Conservation (phyloP, 2,113 vertebrate genomes). For the Pedetes capensis region DNA sequence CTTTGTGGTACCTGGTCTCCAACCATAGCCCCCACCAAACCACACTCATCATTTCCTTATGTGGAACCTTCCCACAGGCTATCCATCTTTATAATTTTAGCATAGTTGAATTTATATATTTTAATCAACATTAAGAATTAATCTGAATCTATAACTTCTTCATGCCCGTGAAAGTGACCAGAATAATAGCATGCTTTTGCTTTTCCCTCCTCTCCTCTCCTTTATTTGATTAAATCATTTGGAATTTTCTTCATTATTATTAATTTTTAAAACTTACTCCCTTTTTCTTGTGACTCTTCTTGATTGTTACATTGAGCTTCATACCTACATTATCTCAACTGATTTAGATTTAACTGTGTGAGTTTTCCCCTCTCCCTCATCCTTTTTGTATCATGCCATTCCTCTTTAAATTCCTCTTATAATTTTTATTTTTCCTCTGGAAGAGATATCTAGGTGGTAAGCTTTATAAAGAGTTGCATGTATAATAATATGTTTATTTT, state of each 20-base stretch:
- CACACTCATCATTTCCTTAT: not conserved
- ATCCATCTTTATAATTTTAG: not conserved
- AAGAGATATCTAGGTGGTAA: not conserved
- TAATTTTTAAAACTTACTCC: not conserved
- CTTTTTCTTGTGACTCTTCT: not conserved
- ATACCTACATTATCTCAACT: not conserved
- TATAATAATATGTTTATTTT: slow-evolving; percentile 3
- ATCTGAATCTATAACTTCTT: not conserved
- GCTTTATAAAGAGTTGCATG: not conserved
- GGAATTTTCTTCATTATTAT: not conserved
- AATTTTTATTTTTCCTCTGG: not conserved
- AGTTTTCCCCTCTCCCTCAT: not conserved
- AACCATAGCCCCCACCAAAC: rapidly evolving
- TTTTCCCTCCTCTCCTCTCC: not conserved
- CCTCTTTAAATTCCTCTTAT: not conserved
- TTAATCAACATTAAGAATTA: not conserved
- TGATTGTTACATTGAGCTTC: not conserved
- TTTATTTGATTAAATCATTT: not conserved
- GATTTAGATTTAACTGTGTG: slow-evolving; percentile 11
- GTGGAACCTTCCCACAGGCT: not conserved
- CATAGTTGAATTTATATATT: not conserved
- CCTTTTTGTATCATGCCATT: not conserved
- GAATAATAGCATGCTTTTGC: not conserved
- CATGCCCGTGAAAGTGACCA: not conserved
- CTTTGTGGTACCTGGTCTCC: not conserved